Evolutionary conservation across 2,888 invertebrate genomes (phyloP).

Genomic region (Stenolophus ochropezus): DNA sequence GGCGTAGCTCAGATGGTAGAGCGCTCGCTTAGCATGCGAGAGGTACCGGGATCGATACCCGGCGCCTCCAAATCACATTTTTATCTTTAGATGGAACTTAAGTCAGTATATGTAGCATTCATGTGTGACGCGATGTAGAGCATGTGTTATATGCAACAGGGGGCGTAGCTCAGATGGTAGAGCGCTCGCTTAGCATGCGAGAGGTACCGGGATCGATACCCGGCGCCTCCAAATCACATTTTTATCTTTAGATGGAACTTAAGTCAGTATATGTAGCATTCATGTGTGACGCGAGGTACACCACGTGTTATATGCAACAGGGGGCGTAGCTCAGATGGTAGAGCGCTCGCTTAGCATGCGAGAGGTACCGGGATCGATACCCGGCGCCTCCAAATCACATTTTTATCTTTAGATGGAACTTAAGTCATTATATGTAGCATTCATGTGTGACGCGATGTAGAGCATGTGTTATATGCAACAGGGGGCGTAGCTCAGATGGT

Average conservation of each 20-base stretch:
- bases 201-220: conserved; percentile 77
- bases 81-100: not conserved
- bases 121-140: not conserved
- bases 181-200: conserved; percentile 77
- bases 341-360: conserved; percentile 77
- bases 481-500: conserved; percentile 75
- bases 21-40: conserved; percentile 77
- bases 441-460: not conserved
- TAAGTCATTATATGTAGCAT: too few species aligned
- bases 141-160: conserved; percentile 27
- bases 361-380: conserved; percentile 77
- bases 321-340: conserved; percentile 76
- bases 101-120: not conserved
- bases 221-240: conserved; percentile 70
- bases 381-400: conserved; percentile 71
- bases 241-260: not conserved
- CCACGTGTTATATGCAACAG: not conserved
- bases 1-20: conserved; percentile 76
- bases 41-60: conserved; percentile 77
- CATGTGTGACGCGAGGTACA: not conserved
- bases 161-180: conserved; percentile 76
- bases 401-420: too few species aligned
- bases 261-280: not conserved
- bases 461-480: not conserved
- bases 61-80: conserved; percentile 69